phyloP scores from a whole-genome alignment of 2,113 vertebrate species.

The Larimichthys polyactis region DNA sequence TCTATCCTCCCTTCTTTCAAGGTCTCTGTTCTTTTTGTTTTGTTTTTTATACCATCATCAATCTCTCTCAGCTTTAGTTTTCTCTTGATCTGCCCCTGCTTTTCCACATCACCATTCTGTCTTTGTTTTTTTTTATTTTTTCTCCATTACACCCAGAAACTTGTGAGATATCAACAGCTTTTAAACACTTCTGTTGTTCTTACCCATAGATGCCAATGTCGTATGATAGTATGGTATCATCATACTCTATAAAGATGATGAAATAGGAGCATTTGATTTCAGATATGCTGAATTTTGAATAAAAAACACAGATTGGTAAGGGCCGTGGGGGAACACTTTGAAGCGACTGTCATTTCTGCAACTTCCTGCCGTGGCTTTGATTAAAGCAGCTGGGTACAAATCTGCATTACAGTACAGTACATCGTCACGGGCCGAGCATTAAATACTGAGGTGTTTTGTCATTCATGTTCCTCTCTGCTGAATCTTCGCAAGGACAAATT shows the following conservation, averaged over 20 bases:
- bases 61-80: slow-evolving; percentile 21
- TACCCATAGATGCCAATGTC: neutral
- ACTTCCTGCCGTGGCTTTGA: slow-evolving; percentile 10
- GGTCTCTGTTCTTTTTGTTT: neutral
- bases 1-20: slow-evolving; percentile 1
- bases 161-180: slow-evolving; percentile 25
- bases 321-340: neutral
- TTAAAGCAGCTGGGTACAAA: slow-evolving; percentile 22
- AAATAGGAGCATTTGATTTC: slow-evolving; percentile 24
- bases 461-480: slow-evolving; percentile 20
- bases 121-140: slow-evolving; percentile 2
- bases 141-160: neutral
- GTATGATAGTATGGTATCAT: neutral
- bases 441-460: slow-evolving; percentile 37
- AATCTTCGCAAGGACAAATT: slow-evolving; percentile 51
- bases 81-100: slow-evolving; percentile 39
- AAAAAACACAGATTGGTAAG: slow-evolving; percentile 11
- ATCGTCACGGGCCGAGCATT: neutral
- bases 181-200: slow-evolving; percentile 7
- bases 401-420: neutral
- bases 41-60: slow-evolving; percentile 7
- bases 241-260: neutral
- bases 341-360: slow-evolving; percentile 4
- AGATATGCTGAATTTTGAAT: slow-evolving; percentile 22
- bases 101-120: slow-evolving; percentile 30